Conservation (phyloP, 2,888 invertebrate species). For the Apamea monoglypha region DNA sequence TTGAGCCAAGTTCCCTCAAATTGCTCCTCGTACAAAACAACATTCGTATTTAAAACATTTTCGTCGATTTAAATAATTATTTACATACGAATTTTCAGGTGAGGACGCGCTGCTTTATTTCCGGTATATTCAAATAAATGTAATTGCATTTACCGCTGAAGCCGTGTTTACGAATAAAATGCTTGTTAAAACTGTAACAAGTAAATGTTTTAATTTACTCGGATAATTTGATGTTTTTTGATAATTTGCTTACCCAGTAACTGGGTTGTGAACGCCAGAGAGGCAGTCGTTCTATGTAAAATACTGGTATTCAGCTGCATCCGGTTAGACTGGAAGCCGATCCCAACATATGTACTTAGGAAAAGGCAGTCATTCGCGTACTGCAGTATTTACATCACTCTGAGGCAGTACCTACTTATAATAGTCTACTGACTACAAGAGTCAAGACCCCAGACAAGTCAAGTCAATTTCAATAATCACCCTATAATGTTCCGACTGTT, state of each 20-base stretch:
- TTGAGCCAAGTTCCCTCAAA: not conserved
- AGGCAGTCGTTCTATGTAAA: too few relatives aligned
- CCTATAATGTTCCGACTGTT: too few relatives aligned
- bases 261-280: too few relatives aligned
- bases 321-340: too few relatives aligned
- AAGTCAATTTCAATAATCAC: too few relatives aligned
- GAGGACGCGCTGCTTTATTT: conserved; percentile 22
- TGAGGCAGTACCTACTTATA: not conserved
- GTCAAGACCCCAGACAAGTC: not conserved
- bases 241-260: too few relatives aligned
- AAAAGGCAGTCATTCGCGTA: not conserved
- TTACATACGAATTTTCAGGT: conserved; percentile 20
- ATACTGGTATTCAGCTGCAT: too few relatives aligned
- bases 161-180: conserved; percentile 22
- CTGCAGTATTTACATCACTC: not conserved
- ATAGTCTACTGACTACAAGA: not conserved
- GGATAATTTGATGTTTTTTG: not conserved
- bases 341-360: too few relatives aligned
- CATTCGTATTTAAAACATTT: not conserved
- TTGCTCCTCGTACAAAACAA: not conserved
- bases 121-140: conserved; percentile 11
- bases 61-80: conserved; percentile 25
- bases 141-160: conserved; percentile 26
- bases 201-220: conserved; percentile 31
- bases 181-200: conserved; percentile 6